Percentiles rank a stretch among this genome's conserved stretches.
phyloP scores from a whole-genome alignment of 2,888 invertebrate genomes.

The Fabriciana adippe region DNA sequence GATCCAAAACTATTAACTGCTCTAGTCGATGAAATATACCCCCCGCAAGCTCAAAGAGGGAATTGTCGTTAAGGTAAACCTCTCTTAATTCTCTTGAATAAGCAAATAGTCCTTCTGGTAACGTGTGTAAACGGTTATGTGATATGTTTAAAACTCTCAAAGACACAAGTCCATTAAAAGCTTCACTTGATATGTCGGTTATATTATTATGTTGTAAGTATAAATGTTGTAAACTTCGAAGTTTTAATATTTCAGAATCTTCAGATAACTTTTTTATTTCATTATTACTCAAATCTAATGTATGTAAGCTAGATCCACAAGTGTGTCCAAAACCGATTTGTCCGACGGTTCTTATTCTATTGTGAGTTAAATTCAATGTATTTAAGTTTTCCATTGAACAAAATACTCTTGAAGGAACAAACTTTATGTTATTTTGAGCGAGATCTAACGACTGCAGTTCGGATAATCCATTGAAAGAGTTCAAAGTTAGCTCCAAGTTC shows the following conservation, averaged over 20 bases:
- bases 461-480: slow-evolving; percentile 88
- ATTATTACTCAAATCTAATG: slow-evolving; percentile 91
- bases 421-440: slow-evolving; percentile 91
- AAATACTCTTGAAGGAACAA: slow-evolving; percentile 89
- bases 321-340: slow-evolving; percentile 87
- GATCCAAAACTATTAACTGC: slow-evolving; percentile 91
- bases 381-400: slow-evolving; percentile 91
- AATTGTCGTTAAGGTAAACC: slow-evolving; percentile 92
- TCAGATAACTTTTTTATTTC: slow-evolving; percentile 88
- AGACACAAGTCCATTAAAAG: slow-evolving; percentile 89
- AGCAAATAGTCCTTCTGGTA: slow-evolving; percentile 92
- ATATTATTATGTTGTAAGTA: slow-evolving; percentile 92
- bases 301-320: slow-evolving; percentile 87
- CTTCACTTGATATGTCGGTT: slow-evolving; percentile 88
- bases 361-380: slow-evolving; percentile 91
- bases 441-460: slow-evolving; percentile 91
- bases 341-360: slow-evolving; percentile 90
- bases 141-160: slow-evolving; percentile 92
- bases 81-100: slow-evolving; percentile 91
- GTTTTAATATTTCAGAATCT: slow-evolving; percentile 87
- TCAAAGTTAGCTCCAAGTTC: slow-evolving; percentile 87
- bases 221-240: slow-evolving; percentile 90
- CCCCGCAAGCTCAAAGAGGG: slow-evolving; percentile 90
- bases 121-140: slow-evolving; percentile 89
- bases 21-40: slow-evolving; percentile 92